Evolutionary conservation across 2,113 vertebrate species (phyloP), one percentile per base, ranked within the genome.

Genomic region (Psephotus haematonotus): DNA sequence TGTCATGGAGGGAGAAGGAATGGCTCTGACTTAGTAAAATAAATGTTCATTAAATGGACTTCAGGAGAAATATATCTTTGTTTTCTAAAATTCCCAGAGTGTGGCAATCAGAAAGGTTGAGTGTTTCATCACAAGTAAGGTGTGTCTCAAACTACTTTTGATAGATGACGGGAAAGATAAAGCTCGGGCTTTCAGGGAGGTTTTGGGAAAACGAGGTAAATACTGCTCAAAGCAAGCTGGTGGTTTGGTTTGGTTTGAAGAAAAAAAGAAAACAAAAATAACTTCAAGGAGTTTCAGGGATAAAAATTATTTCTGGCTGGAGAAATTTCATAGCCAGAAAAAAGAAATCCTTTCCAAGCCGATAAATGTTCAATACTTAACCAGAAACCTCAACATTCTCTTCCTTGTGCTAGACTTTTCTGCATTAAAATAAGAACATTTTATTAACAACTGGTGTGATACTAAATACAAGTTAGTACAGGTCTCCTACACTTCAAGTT

Each of bases 121-220:
- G 23, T 29, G 29, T 88, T 91, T 88, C 35, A 67, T 57, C 52
- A 71, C 23, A 68, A 94, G 49, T 10, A 53, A 92, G 27, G 43
- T 15, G 11, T 67, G 52, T 77, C 55, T 94, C 62, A 90, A 80
- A 74, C 71, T 91, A 59, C 50, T 81, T 78, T 28, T 62, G 84
- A 79, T 33, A 71, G 83, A 63, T 41, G 47, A 74, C n/a, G 31
- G 31, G 28, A 83, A 70, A 88, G 33, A 93, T 55, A 69, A 84
- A 90, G 59, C 63, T 86, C 0, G 0, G 35, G 10, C 81, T 91
- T 44, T 64, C 29, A 46, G 47, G 31, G 7, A 85, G 46, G 8
- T 57, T 83, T 92, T 78, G 18, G 65, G 55, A 86, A 95, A 96
- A 88, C 35, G 83, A 88, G 76, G 93, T 78, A 86, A 80, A 55